Evolutionary conservation across 2,888 invertebrate genomes (phyloP), one percentile per base, ranked within the genome.

Genomic region (Timandra comae): DNA sequence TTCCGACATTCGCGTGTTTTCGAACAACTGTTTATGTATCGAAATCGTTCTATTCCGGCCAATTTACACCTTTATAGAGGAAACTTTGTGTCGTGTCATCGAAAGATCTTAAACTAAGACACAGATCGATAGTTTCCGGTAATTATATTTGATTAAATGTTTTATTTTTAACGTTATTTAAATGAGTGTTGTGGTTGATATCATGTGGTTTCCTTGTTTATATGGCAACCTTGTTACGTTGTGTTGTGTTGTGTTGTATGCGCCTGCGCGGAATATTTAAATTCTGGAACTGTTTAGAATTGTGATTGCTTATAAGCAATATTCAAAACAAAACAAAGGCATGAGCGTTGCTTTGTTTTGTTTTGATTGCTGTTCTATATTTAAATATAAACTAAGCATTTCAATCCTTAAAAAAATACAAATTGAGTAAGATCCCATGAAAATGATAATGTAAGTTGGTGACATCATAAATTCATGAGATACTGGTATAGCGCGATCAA

Each of bases 1-100:
- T 76, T 74, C 75, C 74, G 70, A 60, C 38, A 45, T 36, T 72
- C 49, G 72, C 69, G 66, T 73, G 73, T 38, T 67, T 65, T n/a
- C n/a, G n/a, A n/a, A n/a, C n/a, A n/a, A n/a, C n/a, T 52, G 56
- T 60, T 61, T 59, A n/a, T 5, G 31, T 10, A 28, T 47, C 49
- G 43, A 57, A 69, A 73, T 60, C 41, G 49, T 41, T 51, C 41
- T 51, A 58, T 60, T 65, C 67, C 64, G 63, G 55, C 46, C 28
- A 27, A 51, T 55, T 24, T 34, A 32, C 35, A 35, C 45, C 57
- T 63, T 56, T 51, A 47, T 49, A 56, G 66, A 72, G 76, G 75
- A 74, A 63, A 50, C 54, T 49, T 50, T 52, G 56, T 55, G n/a
- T 49, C 47, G 49, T 53, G 60, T 62, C 60, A 65, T 65, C 57